phyloP scores from a whole-genome alignment of 2,797 vertebrate genomes.

The Etheostoma perlongum region DNA sequence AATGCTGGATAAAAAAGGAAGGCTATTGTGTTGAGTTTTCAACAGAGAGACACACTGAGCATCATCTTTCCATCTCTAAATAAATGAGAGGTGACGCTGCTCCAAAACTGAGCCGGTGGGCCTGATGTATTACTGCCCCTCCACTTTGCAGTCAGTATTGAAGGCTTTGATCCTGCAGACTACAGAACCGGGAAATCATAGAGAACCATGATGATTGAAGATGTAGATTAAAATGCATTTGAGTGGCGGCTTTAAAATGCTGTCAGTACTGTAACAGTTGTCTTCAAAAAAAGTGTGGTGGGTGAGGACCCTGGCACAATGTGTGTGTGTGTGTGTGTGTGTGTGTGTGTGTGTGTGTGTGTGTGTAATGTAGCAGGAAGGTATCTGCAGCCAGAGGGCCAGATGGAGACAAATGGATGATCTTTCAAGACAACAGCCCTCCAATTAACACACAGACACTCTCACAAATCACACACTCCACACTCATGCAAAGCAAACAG shows the following conservation, averaged over 20 bases:
- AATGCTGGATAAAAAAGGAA: slow-evolving; percentile 45
- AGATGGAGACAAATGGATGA: slow-evolving; percentile 82
- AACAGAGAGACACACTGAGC: slow-evolving; percentile 44
- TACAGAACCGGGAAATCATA: slow-evolving; percentile 34
- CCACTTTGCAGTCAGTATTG: slow-evolving; percentile 40
- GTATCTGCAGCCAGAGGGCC: slow-evolving; percentile 74
- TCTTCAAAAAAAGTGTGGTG: slow-evolving; percentile 22
- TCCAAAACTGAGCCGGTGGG: slow-evolving; percentile 40
- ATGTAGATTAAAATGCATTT: slow-evolving; percentile 55
- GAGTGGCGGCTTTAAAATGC: slow-evolving; percentile 49
- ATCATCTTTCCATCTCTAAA: slow-evolving; percentile 56
- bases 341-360: slow-evolving; percentile 27
- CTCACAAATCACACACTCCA: slow-evolving; percentile 66
- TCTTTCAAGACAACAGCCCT: slow-evolving; percentile 78
- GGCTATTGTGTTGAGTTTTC: slow-evolving; percentile 48
- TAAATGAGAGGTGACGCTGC: slow-evolving; percentile 49
- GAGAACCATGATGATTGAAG: slow-evolving; percentile 38
- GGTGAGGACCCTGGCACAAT: slow-evolving; percentile 35
- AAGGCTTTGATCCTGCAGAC: slow-evolving; percentile 52
- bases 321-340: slow-evolving; percentile 32
- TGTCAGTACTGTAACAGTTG: slow-evolving; percentile 6
- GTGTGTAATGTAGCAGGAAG: slow-evolving; percentile 37
- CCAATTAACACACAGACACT: slow-evolving; percentile 75
- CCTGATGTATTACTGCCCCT: slow-evolving; percentile 22
- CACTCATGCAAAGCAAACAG: slow-evolving; percentile 37